phyloP scores from a whole-genome alignment of 2,113 vertebrate genomes.

The Pristiophorus japonicus region DNA sequence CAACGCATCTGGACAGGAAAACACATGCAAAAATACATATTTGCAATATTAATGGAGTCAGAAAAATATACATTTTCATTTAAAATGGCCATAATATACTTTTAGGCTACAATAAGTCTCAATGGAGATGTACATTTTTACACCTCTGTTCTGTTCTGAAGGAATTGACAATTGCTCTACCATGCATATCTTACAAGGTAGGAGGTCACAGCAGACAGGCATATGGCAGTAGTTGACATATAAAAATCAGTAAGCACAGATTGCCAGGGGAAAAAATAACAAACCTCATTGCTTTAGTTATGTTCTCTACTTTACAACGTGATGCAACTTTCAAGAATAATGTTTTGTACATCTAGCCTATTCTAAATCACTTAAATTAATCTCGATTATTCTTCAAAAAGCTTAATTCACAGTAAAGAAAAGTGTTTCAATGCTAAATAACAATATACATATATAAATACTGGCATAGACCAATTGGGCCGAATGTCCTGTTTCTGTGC shows the following conservation, averaged over 20 bases:
- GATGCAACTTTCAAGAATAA: background rate
- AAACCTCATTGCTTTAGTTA: background rate
- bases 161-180: constrained; percentile 27
- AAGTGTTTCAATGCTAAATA: background rate
- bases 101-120: background rate
- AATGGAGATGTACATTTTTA: constrained; percentile 38
- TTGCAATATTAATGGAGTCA: background rate
- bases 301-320: background rate
- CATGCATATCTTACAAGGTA: constrained; percentile 39
- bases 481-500: background rate
- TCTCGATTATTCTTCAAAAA: background rate
- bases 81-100: constrained; percentile 1
- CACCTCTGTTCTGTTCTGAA: constrained; percentile 19
- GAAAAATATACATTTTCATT: background rate
- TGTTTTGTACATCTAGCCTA: background rate
- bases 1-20: no score
- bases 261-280: constrained; percentile 34
- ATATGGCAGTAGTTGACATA: constrained; percentile 37
- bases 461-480: background rate
- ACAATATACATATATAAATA: background rate
- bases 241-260: constrained; percentile 42
- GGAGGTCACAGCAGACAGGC: constrained; percentile 19
- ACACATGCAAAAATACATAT: background rate
- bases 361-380: background rate
- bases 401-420: background rate